Conservation (phyloP, 2,888 invertebrate species). For the Brenthis ino region DNA sequence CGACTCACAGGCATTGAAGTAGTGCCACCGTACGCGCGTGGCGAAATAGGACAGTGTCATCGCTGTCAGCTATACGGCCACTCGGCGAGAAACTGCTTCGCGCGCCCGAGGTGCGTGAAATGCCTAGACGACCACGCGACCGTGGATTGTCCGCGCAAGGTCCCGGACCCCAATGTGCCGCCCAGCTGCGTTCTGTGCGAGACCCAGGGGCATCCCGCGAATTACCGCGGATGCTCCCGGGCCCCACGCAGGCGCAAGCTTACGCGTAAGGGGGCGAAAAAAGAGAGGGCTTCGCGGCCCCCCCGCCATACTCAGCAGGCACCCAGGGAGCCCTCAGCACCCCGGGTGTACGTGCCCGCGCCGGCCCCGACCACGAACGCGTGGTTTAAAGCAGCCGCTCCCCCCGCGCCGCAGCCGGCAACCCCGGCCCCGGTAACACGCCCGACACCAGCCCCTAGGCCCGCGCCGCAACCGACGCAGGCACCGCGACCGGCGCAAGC, state of each 20-base stretch:
- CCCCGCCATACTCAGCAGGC: neutral
- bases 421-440: too few relatives aligned
- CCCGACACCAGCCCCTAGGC: too few relatives aligned
- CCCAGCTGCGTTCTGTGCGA: constrained; percentile 6
- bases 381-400: neutral
- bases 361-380: neutral
- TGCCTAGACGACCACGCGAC: too few relatives aligned
- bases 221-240: neutral
- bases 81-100: too few relatives aligned
- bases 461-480: too few relatives aligned
- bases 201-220: neutral
- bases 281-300: neutral
- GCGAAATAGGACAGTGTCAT: neutral
- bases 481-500: too few relatives aligned
- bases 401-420: neutral
- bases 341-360: neutral
- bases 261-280: neutral
- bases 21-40: neutral
- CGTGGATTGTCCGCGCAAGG: too few relatives aligned
- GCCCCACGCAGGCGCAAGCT: neutral
- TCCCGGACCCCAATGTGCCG: neutral
- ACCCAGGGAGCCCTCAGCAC: neutral
- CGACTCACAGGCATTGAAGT: neutral
- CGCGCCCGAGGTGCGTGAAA: too few relatives aligned
- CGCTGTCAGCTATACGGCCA: too few relatives aligned